A percentile compares a stretch with the other conserved stretches of the same genome.
Conservation (phyloP, 2,888 invertebrate species). For the Mechanitis mazaeus region DNA sequence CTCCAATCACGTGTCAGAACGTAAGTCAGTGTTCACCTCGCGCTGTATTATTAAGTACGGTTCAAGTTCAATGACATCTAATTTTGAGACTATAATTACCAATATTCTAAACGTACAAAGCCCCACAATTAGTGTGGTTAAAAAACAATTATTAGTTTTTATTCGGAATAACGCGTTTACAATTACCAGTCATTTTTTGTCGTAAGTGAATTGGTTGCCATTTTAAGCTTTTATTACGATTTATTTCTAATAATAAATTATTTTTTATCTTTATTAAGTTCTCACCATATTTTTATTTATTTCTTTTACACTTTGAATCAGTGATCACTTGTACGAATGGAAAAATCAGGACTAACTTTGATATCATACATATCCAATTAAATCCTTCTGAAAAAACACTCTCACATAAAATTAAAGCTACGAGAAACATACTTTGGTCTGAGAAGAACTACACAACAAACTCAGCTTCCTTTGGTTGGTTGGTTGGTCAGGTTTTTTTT, state of each 20-base stretch:
- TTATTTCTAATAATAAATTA: constrained; percentile 1
- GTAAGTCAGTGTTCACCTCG: constrained; percentile 43
- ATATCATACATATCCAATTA: too few relatives aligned
- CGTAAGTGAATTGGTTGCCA: neutral
- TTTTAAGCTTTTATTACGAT: neutral
- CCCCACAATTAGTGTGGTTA: constrained; percentile 19
- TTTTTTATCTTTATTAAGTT: neutral
- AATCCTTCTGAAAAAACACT: too few relatives aligned
- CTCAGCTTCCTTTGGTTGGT: too few relatives aligned
- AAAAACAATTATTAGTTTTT: constrained; percentile 16
- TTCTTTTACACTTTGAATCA: too few relatives aligned
- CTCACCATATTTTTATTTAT: too few relatives aligned
- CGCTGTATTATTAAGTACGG: constrained; percentile 31
- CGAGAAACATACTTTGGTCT: too few relatives aligned
- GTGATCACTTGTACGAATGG: too few relatives aligned
- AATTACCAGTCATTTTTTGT: constrained; percentile 1
- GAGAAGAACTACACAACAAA: too few relatives aligned
- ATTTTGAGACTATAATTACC: constrained; percentile 47
- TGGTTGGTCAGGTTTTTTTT: too few relatives aligned
- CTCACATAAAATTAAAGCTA: too few relatives aligned
- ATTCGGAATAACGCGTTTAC: constrained; percentile 9
- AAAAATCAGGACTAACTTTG: too few relatives aligned
- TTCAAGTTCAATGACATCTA: constrained; percentile 53
- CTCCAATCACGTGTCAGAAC: constrained; percentile 45
- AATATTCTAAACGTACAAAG: constrained; percentile 43